Evolutionary conservation across 2,888 invertebrate genomes (phyloP).

Genomic region (Neoitamus cyanurus): DNA sequence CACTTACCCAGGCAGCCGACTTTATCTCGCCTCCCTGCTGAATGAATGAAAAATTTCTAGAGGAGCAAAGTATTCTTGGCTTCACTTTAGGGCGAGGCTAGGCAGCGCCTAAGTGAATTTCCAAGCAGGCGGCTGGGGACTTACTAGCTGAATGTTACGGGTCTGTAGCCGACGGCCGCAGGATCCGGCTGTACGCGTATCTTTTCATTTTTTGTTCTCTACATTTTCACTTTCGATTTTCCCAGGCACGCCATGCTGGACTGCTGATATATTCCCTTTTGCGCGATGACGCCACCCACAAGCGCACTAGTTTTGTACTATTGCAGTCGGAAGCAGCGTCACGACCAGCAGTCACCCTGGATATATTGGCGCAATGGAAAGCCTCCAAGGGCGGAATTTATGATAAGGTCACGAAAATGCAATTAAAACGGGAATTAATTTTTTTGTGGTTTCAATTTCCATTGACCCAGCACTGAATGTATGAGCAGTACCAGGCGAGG

Average conservation of each 20-base stretch:
- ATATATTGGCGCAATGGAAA: not conserved
- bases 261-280: not conserved
- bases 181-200: not conserved
- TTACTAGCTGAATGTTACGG: not conserved
- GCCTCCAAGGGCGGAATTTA: not conserved
- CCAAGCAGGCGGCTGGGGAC: not conserved
- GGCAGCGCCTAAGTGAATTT: not conserved
- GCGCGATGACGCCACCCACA: not conserved
- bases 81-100: not conserved
- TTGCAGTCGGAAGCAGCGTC: not conserved
- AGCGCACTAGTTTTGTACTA: not conserved
- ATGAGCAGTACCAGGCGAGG: not conserved
- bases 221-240: slow-evolving; percentile 24
- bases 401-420: not conserved
- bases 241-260: not conserved
- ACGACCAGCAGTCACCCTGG: not conserved
- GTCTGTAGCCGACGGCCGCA: not conserved
- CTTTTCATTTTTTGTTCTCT: not conserved
- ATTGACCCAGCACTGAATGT: not conserved
- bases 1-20: slow-evolving; percentile 21
- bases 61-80: not conserved
- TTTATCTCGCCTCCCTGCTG: not conserved
- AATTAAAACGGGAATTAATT: slow-evolving; percentile 11
- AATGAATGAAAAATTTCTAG: slow-evolving; percentile 19
- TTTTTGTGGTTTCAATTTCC: not conserved